Evolutionary conservation across 2,113 vertebrate species (phyloP).

Genomic region (Catharus bicknelli): DNA sequence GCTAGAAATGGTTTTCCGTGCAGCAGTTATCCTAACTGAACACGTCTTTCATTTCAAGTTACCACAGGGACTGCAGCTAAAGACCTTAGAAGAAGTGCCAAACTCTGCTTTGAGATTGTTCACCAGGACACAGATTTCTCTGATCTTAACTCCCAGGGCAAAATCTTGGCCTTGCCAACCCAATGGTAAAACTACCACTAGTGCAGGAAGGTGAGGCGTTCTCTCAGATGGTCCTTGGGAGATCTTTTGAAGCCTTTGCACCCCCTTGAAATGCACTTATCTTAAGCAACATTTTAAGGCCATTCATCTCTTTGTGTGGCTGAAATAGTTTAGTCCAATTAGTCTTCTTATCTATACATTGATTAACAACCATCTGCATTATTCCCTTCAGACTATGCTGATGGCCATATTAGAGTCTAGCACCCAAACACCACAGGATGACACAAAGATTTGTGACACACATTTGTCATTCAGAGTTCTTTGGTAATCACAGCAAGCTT

Average conservation of each 20-base stretch:
- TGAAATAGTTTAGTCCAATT: background rate
- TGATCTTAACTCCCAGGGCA: background rate
- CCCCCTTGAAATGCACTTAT: background rate
- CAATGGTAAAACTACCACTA: background rate
- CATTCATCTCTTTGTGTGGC: background rate
- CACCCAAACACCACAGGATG: background rate
- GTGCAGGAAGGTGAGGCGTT: background rate
- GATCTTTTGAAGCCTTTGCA: background rate
- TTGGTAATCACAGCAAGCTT: background rate
- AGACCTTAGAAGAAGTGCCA: background rate
- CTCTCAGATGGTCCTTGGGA: background rate
- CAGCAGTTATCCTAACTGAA: background rate
- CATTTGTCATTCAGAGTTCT: background rate
- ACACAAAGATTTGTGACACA: background rate
- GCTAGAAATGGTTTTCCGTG: background rate
- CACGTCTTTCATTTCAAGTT: background rate
- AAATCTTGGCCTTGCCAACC: background rate
- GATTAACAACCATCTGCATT: background rate
- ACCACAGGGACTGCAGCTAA: background rate
- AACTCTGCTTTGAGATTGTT: background rate
- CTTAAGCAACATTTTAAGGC: background rate
- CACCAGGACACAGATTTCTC: background rate
- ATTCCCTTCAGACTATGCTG: background rate
- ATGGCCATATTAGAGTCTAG: background rate
- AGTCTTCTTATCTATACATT: background rate